A percentile compares a stretch with the other conserved stretches of the same genome.
phyloP scores from a whole-genome alignment of 2,113 vertebrate genomes.

The Xenopus borealis region DNA sequence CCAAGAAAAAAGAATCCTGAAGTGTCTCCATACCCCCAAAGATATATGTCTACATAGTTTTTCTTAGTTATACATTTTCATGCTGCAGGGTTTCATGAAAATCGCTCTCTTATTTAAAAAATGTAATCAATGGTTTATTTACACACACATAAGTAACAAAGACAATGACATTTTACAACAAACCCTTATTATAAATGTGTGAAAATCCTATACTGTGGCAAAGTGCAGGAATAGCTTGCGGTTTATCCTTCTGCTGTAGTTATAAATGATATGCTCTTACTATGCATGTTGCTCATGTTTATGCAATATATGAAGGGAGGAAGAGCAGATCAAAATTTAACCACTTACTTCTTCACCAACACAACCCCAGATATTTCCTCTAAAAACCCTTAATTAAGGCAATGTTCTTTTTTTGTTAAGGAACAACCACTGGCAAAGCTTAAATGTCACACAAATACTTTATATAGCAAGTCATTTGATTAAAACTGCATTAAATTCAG shows the following conservation, averaged over 20 bases:
- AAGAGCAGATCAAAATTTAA: constrained; percentile 50
- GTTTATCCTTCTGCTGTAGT: constrained; percentile 17
- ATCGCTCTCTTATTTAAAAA: too few relatives aligned
- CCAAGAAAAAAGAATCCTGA: too few relatives aligned
- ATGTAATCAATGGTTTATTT: too few relatives aligned
- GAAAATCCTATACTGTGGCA: constrained; percentile 25
- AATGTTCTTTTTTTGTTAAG: neutral
- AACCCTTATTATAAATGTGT: too few relatives aligned
- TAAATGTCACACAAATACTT: constrained; percentile 47
- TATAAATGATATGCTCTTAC: constrained; percentile 51
- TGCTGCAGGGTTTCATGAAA: too few relatives aligned
- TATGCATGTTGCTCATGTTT: constrained; percentile 60
- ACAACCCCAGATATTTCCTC: constrained; percentile 10
- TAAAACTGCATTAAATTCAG: constrained; percentile 17
- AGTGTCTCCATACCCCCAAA: too few relatives aligned
- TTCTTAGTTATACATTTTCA: too few relatives aligned
- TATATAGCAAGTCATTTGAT: constrained; percentile 37
- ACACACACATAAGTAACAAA: too few relatives aligned
- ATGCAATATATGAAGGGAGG: constrained; percentile 47
- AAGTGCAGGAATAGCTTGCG: constrained; percentile 23
- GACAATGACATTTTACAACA: too few relatives aligned
- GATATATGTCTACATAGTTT: too few relatives aligned
- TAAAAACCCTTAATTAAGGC: neutral
- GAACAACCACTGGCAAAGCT: neutral
- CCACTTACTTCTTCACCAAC: constrained; percentile 52